Evolutionary conservation across 2,797 vertebrate genomes (phyloP), one percentile per base, ranked within the genome.

Genomic region (Leptodactylus fallax): DNA sequence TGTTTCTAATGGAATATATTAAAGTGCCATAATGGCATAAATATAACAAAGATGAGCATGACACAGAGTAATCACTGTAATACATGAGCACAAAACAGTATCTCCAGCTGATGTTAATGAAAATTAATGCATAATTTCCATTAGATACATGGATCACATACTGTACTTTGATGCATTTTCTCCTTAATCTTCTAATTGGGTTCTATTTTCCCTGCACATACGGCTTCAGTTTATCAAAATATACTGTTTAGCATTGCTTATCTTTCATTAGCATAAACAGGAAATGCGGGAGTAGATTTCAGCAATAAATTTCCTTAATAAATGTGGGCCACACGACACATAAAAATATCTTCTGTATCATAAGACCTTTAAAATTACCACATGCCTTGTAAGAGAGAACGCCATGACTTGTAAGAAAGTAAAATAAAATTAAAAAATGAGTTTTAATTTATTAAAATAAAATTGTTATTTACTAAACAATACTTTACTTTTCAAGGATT

Each of bases 131-230:
- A 27, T 27, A 27, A 83, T 83, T 65, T 83, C 23, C 36, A 83
- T 83, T 55, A 69, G 23, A 83, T 53, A 12, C 63, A 55, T 21
- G 51, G 80, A 53, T 53, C 17, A 7, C 23, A 27, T 69, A 17
- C 81, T 55, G 7, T 36, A 53, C 81, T 69, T 83, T 83, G 49
- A 83, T 83, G 81, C 63, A 19, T 69, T 58, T 83, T 71, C 49
- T 53, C n/a, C 63, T 55, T 55, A 83, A 55, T 69, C 49, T 67
- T 53, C 67, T 69, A 69, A 69, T 83, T 51, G 49, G 47, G 47
- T 69, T 82, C n/a, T 23, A 51, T 83, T 53, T 82, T 63, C 17
- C 14, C 9, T 36, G 49, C 63, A 83, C 63, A 71, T 83, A 83
- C 55, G 63, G 49, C 60, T 53, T 25, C 47, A 17, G 81, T 69